Conservation (phyloP, 1,140 invertebrate species). For the Meloidogyne floridensis region DNA sequence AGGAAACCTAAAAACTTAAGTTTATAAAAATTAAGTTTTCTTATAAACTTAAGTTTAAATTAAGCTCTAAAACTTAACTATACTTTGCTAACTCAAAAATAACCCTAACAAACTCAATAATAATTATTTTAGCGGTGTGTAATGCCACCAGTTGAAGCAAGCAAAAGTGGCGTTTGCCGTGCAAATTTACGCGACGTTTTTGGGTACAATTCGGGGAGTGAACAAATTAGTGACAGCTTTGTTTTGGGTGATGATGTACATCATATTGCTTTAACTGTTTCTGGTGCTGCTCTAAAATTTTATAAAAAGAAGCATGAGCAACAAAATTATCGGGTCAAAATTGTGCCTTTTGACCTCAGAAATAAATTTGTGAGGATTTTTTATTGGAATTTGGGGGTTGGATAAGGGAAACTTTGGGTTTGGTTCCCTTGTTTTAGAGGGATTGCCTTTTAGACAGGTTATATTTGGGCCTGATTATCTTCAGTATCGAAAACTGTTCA, state of each 20-base stretch:
- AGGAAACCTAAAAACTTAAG: too few species aligned
- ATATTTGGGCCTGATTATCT: too few species aligned
- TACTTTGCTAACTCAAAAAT: too few species aligned
- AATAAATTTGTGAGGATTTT: constrained; percentile 50
- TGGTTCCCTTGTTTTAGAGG: too few species aligned
- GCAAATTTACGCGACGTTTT: constrained; percentile 61
- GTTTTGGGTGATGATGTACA: constrained; percentile 54
- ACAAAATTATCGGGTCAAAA: constrained; percentile 54
- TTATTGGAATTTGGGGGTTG: background rate
- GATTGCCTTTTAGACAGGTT: too few species aligned
- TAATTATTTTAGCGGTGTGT: constrained; percentile 43
- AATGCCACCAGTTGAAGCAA: constrained; percentile 53
- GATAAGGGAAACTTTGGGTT: too few species aligned
- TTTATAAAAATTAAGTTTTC: too few species aligned
- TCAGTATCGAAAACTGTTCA: too few species aligned
- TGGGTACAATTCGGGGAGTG: constrained; percentile 61
- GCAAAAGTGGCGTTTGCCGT: constrained; percentile 55
- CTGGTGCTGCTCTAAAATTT: constrained; percentile 62
- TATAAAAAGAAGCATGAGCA: constrained; percentile 54
- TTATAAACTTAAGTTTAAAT: too few species aligned
- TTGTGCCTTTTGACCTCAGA: constrained; percentile 58
- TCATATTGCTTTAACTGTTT: constrained; percentile 57
- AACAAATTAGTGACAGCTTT: constrained; percentile 61
- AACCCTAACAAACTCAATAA: background rate
- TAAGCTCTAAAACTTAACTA: too few species aligned